phyloP scores from a whole-genome alignment of 2,113 vertebrate genomes.

The Hipposideros armiger region DNA sequence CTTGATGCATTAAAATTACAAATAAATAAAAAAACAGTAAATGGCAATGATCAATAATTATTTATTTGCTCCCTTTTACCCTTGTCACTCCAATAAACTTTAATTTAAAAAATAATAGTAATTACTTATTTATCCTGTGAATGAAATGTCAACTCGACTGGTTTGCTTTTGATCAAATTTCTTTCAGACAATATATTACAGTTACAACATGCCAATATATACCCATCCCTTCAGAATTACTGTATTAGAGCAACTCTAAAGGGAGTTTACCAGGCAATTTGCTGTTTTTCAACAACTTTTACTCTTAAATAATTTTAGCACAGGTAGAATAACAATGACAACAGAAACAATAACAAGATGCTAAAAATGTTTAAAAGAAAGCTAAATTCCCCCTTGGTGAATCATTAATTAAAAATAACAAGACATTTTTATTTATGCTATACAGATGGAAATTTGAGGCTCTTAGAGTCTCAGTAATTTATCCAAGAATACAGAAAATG shows the following conservation, averaged over 20 bases:
- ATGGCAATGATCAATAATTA: too few relatives aligned
- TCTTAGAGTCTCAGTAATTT: background rate
- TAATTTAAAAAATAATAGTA: too few relatives aligned
- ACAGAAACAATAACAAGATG: background rate
- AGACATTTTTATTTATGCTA: background rate
- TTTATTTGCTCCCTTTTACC: background rate
- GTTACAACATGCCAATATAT: background rate
- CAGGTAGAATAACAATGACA: background rate
- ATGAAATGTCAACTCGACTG: background rate
- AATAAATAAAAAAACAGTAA: background rate
- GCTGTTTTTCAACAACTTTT: background rate
- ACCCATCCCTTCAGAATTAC: background rate
- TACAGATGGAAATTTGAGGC: background rate
- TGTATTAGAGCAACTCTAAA: background rate
- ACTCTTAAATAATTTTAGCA: background rate
- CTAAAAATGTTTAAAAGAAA: background rate
- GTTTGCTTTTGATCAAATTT: background rate
- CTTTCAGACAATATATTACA: background rate
- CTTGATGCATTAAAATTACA: background rate
- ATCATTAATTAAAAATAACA: background rate
- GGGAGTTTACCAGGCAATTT: background rate
- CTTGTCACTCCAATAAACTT: too few relatives aligned
- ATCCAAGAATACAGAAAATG: background rate
- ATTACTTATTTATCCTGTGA: background rate
- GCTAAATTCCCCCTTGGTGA: background rate